Base-by-base conservation (phyloP, 2,888 invertebrate species). In the Drosophila nigricruria region DNA sequence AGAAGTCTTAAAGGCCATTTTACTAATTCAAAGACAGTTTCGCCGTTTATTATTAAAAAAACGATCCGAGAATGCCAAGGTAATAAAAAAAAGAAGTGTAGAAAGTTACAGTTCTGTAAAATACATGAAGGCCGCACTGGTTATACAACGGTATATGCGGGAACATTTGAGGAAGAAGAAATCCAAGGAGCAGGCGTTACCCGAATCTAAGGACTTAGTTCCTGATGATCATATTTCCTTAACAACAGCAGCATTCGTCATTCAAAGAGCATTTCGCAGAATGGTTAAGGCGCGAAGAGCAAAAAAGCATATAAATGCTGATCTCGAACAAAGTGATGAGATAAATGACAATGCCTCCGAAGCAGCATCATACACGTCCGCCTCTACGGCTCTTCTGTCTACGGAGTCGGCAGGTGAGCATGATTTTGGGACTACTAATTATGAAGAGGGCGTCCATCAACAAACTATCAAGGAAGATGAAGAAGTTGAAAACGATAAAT, bases 231-330 rank as follows among this genome's bases (percentile, higher is more conserved):
- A 50, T 20, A 52, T 82, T 52, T 70, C 79, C 4, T 30, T 82
- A 10, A 64, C 58, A 45, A 62, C 71, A 30, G 86, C 84, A n/a
- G 88, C 85, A 49, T 90, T 94, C 59, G 94, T 94, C n/a, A 94
- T 94, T 82, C 94, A 94, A 89, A 94, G 94, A 91, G 94, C 94
- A 58, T 94, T 94, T 82, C 92, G 94, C 34, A 93, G 93, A 43
- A 73, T 81, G 72, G 59, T 77, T 25, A 70, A 56, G 5, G 62
- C 34, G 25, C 70, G 54, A n/a, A 67, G 40, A 58, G 64, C 49
- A 25, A 78, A 70, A 61, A 62, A 30, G 58, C 73, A 63, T 9
- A 60, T 58, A 23, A 69, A 72, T 14, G 68, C 67, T 12, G 74
- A 68, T 12, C 42, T 67, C 14, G 80, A 76, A 34, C 70, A 79